phyloP scores from a whole-genome alignment of 2,888 invertebrate genomes.

The Scaptomyza tumidula region DNA sequence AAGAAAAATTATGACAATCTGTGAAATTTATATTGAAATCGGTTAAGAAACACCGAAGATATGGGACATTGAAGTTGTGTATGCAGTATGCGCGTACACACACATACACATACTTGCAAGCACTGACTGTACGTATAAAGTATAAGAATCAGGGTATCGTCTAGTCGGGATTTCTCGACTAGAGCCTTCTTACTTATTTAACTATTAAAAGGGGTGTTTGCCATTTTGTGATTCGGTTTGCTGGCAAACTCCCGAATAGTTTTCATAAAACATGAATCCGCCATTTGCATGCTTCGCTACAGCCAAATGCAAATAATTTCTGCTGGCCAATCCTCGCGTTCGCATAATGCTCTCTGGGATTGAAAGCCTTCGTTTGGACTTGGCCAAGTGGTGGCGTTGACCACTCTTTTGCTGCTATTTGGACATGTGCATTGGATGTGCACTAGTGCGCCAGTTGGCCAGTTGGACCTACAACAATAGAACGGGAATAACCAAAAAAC shows the following conservation, averaged over 20 bases:
- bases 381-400: slow-evolving; percentile 37
- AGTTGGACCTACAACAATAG: slow-evolving; percentile 26
- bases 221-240: slow-evolving; percentile 19
- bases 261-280: slow-evolving; percentile 65
- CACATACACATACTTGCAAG: too few species aligned
- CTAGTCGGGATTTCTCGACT: too few species aligned
- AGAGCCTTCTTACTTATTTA: too few species aligned
- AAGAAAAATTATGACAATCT: too few species aligned
- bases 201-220: slow-evolving; percentile 4
- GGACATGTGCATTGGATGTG: slow-evolving; percentile 60
- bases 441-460: slow-evolving; percentile 54
- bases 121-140: too few species aligned
- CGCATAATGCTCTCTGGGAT: slow-evolving; percentile 40
- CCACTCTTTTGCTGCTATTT: slow-evolving; percentile 33
- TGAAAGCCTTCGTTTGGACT: slow-evolving; percentile 25
- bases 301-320: slow-evolving; percentile 48
- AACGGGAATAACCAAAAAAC: slow-evolving; percentile 11
- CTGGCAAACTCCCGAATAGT: slow-evolving; percentile 25
- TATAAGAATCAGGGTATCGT: too few species aligned
- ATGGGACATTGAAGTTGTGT: too few species aligned
- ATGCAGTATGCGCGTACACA: too few species aligned
- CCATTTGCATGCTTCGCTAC: slow-evolving; percentile 64
- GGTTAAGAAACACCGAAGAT: too few species aligned
- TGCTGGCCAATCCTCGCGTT: slow-evolving; percentile 41
- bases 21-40: too few species aligned